Base-by-base conservation (phyloP, 2,113 vertebrate species). In the Zapus hudsonius region DNA sequence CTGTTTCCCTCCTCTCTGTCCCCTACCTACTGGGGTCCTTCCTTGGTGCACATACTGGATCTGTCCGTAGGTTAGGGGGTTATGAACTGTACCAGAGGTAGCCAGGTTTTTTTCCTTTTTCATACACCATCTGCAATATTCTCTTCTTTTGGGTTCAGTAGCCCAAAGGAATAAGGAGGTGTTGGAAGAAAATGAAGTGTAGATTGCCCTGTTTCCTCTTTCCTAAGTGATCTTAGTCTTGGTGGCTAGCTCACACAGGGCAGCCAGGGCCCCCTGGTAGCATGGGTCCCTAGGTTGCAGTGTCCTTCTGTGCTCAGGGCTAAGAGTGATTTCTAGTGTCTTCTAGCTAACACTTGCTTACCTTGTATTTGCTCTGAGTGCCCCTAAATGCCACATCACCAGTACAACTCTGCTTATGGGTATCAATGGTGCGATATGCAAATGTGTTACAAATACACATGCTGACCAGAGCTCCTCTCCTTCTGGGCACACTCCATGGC, bases 291-390 rank as follows among this genome's bases (percentile, higher is more conserved):
- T 85, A 29, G 57, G 42, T 44, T 31, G 40, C 47, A 3, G 59
- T 59, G 92, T 83, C 61, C 66, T 84, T 93, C 33, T 64, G 33
- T 90, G 38, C 88, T 88, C 64, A 38, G 81, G 75, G 75, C 17
- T 42, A 15, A 12, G 42, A 55, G 52, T 6, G 52, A 25, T 76
- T 81, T 75, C 79, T 63, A 1, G n/a, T 59, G 66, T 40, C 55
- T 84, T 47, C 81, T 13, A 38, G 59, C 75, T 85, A 22, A 33
- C 9, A 64, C 72, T 80, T 12, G 7, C 44, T 94, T 89, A 36
- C 67, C 42, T 86, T 80, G n/a, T 66, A 12, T 36, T 86, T 74
- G 78, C 55, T 90, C 92, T n/a, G 27, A 66, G 17, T 33, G 61
- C 84, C 52, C 84, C 59, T 64, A 55, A 75, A 63, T 16, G 83